These are phyloP conservation scores for Piprites chloris DNA, from an alignment of 2,113 vertebrate genomes.

Conservation along the genomic window DNA sequence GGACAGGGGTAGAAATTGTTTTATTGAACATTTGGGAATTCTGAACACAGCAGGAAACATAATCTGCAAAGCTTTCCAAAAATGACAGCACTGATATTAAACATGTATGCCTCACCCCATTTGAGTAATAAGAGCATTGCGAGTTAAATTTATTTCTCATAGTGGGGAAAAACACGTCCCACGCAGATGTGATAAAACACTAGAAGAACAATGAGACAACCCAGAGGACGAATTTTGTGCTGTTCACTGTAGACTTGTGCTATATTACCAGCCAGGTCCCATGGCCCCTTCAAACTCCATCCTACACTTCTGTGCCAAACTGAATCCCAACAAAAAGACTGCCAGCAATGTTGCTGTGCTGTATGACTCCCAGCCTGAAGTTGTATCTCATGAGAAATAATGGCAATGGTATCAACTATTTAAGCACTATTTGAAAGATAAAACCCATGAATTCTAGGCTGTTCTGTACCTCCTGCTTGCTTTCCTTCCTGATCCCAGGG, in stretches of 20 bases:
- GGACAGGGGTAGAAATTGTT: background rate
- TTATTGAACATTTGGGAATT: background rate
- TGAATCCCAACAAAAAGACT: background rate
- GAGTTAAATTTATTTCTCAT: constrained; percentile 20
- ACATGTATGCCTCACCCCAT: constrained; percentile 3
- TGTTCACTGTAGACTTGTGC: background rate
- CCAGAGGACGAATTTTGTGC: background rate
- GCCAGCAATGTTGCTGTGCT: background rate
- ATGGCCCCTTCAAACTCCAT: background rate
- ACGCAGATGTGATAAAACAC: background rate
- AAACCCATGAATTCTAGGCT: background rate
- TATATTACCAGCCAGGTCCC: background rate
- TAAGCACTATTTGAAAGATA: background rate
- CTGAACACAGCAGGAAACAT: constrained; percentile 22
- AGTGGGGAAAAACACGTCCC: background rate
- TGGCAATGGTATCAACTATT: background rate
- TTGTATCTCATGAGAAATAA: background rate
- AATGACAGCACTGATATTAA: constrained; percentile 12
- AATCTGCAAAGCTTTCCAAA: constrained; percentile 2
- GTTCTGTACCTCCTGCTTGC: background rate
- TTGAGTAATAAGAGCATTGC: background rate
- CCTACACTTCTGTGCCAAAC: rapidly evolving
- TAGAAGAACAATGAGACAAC: background rate
- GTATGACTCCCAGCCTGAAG: background rate
- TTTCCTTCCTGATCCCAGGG: background rate